phyloP scores from a whole-genome alignment of 1,140 invertebrate genomes.

The Pseudoatta argentina region DNA sequence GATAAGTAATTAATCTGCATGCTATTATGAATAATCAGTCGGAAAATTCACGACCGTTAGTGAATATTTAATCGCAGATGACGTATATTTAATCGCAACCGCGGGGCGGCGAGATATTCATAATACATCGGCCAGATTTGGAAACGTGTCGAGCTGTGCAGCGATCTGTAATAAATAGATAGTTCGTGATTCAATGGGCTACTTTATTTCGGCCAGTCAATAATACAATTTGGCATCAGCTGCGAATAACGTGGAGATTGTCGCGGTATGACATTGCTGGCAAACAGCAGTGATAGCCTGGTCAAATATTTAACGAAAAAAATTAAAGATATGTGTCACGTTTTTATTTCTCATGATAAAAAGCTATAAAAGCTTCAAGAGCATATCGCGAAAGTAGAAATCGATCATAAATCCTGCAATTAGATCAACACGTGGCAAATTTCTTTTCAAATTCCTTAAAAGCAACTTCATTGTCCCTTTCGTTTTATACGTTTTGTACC shows the following conservation, averaged over 20 bases:
- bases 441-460: neutral
- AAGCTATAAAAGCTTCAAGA: neutral
- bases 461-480: neutral
- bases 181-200: conserved; percentile 41
- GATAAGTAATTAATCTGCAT: conserved; percentile 47
- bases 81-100: conserved; percentile 37
- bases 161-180: conserved; percentile 52
- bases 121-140: conserved; percentile 34
- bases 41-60: neutral
- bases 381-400: neutral
- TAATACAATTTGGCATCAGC: conserved; percentile 22
- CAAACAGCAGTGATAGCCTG: neutral
- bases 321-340: neutral
- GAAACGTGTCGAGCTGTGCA: conserved; percentile 32
- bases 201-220: conserved; percentile 44
- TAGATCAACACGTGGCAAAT: neutral
- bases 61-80: conserved; percentile 7
- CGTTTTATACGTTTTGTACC: neutral
- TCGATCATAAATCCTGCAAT: neutral
- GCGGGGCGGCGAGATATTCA: conserved; percentile 33
- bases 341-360: neutral
- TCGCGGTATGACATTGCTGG: neutral
- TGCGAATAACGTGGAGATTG: neutral
- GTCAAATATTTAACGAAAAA: neutral
- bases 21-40: neutral